Conservation (phyloP, 2,113 vertebrate genomes). For the Brachyhypopomus gauderio region DNA sequence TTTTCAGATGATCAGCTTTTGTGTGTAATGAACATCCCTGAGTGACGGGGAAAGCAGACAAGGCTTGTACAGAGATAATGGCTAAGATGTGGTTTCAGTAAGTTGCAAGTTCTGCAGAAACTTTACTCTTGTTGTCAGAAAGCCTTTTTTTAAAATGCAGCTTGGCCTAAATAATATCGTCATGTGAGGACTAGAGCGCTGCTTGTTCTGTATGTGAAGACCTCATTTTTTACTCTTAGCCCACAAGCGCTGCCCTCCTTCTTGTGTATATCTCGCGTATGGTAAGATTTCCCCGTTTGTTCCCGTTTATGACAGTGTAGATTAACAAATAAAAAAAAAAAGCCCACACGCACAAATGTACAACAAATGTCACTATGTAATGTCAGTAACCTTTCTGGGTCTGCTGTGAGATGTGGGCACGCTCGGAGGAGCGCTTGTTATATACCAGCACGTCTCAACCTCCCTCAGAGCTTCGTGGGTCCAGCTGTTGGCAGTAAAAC, state of each 20-base stretch:
- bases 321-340: background rate
- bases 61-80: background rate
- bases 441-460: no score
- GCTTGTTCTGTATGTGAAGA: constrained; percentile 9
- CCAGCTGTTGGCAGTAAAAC: no score
- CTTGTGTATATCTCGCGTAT: background rate
- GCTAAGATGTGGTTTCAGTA: constrained; percentile 41
- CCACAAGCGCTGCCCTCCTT: constrained; percentile 21
- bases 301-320: background rate
- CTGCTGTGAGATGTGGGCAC: background rate
- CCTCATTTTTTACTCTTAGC: constrained; percentile 14
- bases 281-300: background rate
- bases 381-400: no score
- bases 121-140: background rate
- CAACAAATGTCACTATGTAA: background rate
- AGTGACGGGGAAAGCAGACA: background rate
- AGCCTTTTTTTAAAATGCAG: constrained; percentile 6
- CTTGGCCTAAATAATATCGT: constrained; percentile 30
- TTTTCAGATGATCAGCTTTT: background rate
- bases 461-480: no score
- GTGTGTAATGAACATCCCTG: background rate
- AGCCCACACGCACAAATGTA: background rate
- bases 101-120: constrained; percentile 42
- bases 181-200: background rate
- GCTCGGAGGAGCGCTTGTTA: no score